Percentiles rank a stretch among this genome's conserved stretches.
phyloP scores from a whole-genome alignment of 2,113 vertebrate species.

The Cairina moschata region DNA sequence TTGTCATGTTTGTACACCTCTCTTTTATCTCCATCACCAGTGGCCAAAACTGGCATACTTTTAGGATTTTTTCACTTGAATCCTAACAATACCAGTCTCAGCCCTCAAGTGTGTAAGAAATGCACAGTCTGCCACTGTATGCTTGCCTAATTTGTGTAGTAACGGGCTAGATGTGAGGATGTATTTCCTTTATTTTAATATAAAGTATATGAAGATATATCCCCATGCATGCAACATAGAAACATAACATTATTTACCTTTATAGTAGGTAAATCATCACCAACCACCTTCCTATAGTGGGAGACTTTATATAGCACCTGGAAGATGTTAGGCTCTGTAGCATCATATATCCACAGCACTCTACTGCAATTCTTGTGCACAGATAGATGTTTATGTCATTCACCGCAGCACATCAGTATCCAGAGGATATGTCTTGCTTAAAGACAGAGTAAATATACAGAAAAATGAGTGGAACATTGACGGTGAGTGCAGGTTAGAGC shows the following conservation, averaged over 20 bases:
- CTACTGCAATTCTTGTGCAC: background rate
- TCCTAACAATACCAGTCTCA: background rate
- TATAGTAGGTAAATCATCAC: background rate
- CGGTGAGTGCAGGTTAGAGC: background rate
- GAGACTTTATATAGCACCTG: background rate
- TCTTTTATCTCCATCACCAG: background rate
- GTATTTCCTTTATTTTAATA: background rate
- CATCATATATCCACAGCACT: background rate
- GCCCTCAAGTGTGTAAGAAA: background rate
- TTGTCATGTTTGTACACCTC: background rate
- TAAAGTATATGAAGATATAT: background rate
- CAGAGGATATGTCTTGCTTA: background rate
- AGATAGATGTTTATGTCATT: background rate
- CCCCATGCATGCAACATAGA: background rate
- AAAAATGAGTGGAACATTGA: background rate
- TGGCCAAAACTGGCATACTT: background rate
- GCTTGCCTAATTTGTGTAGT: background rate
- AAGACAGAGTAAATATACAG: background rate
- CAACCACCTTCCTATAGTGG: background rate
- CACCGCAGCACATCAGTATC: background rate
- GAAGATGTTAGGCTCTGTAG: background rate
- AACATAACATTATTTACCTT: background rate
- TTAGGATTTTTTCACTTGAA: background rate
- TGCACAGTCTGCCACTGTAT: background rate
- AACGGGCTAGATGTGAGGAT: background rate